These are phyloP conservation scores for Polypedilum vanderplanki DNA, from an alignment of 1,140 invertebrate genomes.

Conservation along the genomic window DNA sequence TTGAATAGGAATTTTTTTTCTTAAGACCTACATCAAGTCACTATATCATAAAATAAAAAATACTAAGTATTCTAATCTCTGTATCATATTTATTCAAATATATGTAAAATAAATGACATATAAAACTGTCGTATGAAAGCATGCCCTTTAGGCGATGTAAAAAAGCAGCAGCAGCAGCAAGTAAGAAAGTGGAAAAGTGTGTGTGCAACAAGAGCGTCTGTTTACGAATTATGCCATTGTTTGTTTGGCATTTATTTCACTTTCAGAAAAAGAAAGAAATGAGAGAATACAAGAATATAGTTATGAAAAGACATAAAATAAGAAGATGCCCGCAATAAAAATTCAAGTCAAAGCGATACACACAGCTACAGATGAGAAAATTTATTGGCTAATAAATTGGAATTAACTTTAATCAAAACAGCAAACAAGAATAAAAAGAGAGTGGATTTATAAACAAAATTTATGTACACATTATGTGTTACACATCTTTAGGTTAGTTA, in stretches of 20 bases:
- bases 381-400: slow-evolving; percentile 28
- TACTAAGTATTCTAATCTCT: no score
- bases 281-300: slow-evolving; percentile 16
- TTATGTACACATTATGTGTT: slow-evolving; percentile 27
- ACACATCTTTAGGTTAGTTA: neutral
- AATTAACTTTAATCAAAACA: slow-evolving; percentile 29
- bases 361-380: slow-evolving; percentile 16
- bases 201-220: neutral
- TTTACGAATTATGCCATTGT: slow-evolving; percentile 23
- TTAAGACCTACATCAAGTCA: no score
- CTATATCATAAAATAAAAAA: no score
- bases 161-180: no score
- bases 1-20: no score
- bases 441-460: slow-evolving; percentile 27
- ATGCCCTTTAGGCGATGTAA: no score
- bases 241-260: slow-evolving; percentile 1
- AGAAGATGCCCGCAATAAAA: slow-evolving; percentile 14
- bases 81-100: no score
- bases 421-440: slow-evolving; percentile 26
- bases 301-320: slow-evolving; percentile 21
- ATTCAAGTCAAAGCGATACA: neutral
- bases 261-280: neutral
- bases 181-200: no score
- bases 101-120: no score
- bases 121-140: no score